phyloP scores from a whole-genome alignment of 2,113 vertebrate genomes.

The Narcine bancroftii region DNA sequence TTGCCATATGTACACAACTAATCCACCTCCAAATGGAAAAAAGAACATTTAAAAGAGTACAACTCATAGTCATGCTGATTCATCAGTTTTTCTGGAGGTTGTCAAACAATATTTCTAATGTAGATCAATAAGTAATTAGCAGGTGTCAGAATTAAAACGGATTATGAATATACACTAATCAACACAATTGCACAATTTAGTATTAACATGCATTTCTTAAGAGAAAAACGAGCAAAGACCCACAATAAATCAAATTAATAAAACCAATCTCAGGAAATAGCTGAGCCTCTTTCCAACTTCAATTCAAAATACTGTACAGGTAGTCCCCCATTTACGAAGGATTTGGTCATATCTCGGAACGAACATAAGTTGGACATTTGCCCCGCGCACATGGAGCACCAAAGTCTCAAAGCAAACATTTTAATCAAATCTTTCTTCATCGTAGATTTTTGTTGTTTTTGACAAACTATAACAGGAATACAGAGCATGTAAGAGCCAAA shows the following conservation, averaged over 20 bases:
- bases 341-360: no score
- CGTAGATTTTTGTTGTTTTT: no score
- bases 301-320: no score
- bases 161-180: background rate
- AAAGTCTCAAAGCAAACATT: no score
- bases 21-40: background rate
- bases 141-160: background rate
- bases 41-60: background rate
- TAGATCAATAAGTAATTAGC: background rate
- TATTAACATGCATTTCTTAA: background rate
- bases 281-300: background rate
- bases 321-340: no score
- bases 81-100: background rate
- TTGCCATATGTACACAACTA: background rate
- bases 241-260: background rate
- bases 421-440: no score
- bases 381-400: no score
- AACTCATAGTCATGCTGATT: background rate
- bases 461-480: no score
- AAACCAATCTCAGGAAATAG: background rate
- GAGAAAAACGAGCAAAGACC: background rate
- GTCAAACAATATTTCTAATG: background rate
- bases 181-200: background rate
- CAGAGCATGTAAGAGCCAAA: no score
- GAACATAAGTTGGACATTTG: no score